Percentiles rank a stretch among this genome's conserved stretches.
These are phyloP conservation scores for Eucriotettix oculatus DNA, from an alignment of 2,888 invertebrate species.

Conservation along the genomic window DNA sequence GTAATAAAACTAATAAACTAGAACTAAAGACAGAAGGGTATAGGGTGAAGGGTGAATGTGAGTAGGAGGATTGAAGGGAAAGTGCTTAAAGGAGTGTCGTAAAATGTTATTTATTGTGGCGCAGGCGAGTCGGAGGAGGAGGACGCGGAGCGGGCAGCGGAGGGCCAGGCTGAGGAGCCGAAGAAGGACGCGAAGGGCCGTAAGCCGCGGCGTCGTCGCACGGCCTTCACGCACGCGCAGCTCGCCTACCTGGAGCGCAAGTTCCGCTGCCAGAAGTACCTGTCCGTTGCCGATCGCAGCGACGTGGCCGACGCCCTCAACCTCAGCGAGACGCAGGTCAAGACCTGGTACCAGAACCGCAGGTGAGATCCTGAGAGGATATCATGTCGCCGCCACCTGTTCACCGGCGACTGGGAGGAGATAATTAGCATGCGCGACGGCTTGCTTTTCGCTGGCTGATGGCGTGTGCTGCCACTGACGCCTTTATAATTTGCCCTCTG, in stretches of 20 bases:
- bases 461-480: too few relatives aligned
- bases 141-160: conserved; percentile 28
- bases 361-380: conserved; percentile 31
- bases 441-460: too few relatives aligned
- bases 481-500: too few relatives aligned
- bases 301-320: conserved; percentile 83
- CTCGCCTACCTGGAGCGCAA: conserved; percentile 80
- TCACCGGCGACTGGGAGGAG: too few relatives aligned
- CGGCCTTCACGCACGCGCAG: conserved; percentile 89
- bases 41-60: too few relatives aligned
- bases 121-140: conserved; percentile 3
- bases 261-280: conserved; percentile 84
- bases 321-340: conserved; percentile 85
- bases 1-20: too few relatives aligned
- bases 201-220: conserved; percentile 68
- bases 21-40: too few relatives aligned
- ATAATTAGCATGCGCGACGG: too few relatives aligned
- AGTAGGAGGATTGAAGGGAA: too few relatives aligned
- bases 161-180: conserved; percentile 14
- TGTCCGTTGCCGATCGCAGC: conserved; percentile 83
- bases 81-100: too few relatives aligned
- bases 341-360: conserved; percentile 88
- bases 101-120: too few relatives aligned
- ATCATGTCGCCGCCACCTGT: too few relatives aligned
- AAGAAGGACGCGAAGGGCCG: conserved; percentile 21